Base-by-base conservation (phyloP, 1,140 invertebrate genomes). In the Zeugodacus cucurbitae region DNA sequence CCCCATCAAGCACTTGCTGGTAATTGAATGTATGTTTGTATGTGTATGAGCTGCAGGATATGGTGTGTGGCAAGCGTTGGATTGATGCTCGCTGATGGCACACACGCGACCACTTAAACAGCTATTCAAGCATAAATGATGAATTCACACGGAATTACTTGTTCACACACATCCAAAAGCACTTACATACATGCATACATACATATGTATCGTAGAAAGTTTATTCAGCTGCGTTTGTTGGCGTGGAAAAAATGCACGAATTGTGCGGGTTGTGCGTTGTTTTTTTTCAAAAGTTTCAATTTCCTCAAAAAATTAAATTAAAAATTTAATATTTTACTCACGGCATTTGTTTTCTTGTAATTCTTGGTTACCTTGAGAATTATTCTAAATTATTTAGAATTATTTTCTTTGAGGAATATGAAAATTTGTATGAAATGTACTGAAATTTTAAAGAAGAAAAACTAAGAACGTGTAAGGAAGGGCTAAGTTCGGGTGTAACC, bases 111-210 rank as follows among this genome's bases (percentile, higher is more conserved):
- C 67, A 74, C 34, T 74, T 74, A 41, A 74, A 74, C 34, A 41
- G 67, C 67, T 22, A 74, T 74, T 74, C 34, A 10, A 74, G 67
- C 67, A 74, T 74, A 74, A 74, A 74, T 74, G 67, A 74, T 74
- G 67, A 37, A 74, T 74, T 74, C 34, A 74, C 37, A 37, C 67
- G 67, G 41, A 37, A 74, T 74, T 74, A 41, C 34, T 41, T 22
- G 34, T 22, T 67, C 62, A 0, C 29, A 32, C 29, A 14, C 14
- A 32, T 32, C 5, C 26, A 29, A 8, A 44, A 8, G 41, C 48
- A 48, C 11, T 14, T 1, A 48, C 14, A 41, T 41, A 41, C 37
- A 41, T 41, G 37, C 37, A 11, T 48, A 48, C 44, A 48, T 41
- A 41, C 7, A 14, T 17, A 54, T 54, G 17, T 5, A 41, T 7